Conservation (phyloP, 2,888 invertebrate genomes). For the Habrosyne pyritoides region DNA sequence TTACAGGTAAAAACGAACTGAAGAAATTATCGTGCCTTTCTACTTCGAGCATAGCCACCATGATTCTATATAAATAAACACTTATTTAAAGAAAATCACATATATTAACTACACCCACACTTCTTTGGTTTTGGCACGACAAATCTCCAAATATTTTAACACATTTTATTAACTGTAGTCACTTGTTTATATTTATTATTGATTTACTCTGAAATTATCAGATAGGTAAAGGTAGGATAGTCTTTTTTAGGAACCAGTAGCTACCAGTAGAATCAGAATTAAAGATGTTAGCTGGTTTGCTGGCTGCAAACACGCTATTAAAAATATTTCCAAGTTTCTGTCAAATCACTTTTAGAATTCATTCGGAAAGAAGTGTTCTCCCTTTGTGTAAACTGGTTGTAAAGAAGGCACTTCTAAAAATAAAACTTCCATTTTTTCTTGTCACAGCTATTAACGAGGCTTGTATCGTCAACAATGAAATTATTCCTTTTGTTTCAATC, state of each 20-base stretch:
- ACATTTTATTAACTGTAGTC: slow-evolving; percentile 6
- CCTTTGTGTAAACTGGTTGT: too few species aligned
- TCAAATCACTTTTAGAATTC: too few species aligned
- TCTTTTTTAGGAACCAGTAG: not conserved
- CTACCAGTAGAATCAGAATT: too few species aligned
- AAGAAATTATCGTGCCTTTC: slow-evolving; percentile 70
- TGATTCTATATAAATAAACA: slow-evolving; percentile 47
- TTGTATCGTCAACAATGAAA: not conserved
- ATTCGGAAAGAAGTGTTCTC: too few species aligned
- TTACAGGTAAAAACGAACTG: slow-evolving; percentile 75
- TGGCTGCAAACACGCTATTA: too few species aligned
- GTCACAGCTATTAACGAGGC: not conserved
- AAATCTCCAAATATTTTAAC: slow-evolving; percentile 10
- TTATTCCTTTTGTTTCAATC: not conserved
- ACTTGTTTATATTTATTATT: not conserved
- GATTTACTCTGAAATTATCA: not conserved
- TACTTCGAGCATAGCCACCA: slow-evolving; percentile 66
- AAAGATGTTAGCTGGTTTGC: too few species aligned
- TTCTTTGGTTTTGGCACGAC: slow-evolving; percentile 47
- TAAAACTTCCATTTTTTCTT: too few species aligned
- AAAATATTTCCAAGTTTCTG: too few species aligned
- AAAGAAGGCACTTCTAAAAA: too few species aligned
- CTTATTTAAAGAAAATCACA: slow-evolving; percentile 56
- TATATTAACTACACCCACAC: slow-evolving; percentile 57
- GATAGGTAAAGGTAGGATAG: not conserved